These are phyloP conservation scores for Doryteuthis pealeii DNA, from an alignment of 1,140 invertebrate species.

Conservation along the genomic window DNA sequence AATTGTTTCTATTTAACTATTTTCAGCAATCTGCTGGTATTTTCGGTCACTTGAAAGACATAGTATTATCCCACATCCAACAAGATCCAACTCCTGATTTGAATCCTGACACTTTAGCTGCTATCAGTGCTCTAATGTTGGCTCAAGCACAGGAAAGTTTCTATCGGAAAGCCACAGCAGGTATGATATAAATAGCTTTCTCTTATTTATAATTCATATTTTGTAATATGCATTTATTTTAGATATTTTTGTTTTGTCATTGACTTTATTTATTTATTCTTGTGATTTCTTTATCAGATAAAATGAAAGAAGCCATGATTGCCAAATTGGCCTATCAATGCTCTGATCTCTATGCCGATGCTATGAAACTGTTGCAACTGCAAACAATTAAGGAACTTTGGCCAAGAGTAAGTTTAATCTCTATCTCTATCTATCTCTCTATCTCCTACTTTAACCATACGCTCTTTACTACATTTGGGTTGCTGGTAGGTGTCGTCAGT, in stretches of 20 bases:
- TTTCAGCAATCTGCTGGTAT: conserved; percentile 87
- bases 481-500: neutral
- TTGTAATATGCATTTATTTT: neutral
- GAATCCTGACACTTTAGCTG: conserved; percentile 84
- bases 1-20: no score
- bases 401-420: conserved; percentile 70
- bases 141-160: conserved; percentile 98
- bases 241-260: neutral
- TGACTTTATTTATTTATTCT: neutral
- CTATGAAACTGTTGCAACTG: conserved; percentile 83
- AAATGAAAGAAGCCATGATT: conserved; percentile 90
- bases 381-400: conserved; percentile 81
- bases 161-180: conserved; percentile 89
- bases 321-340: conserved; percentile 90
- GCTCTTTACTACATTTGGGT: neutral
- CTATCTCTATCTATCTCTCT: no score
- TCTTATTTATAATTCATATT: neutral
- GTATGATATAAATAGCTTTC: conserved; percentile 66
- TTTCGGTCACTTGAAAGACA: conserved; percentile 84
- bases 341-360: conserved; percentile 91
- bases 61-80: conserved; percentile 81
- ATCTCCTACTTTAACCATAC: no score
- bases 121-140: conserved; percentile 86
- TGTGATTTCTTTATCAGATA: conserved; percentile 69
- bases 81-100: conserved; percentile 95